Conservation (phyloP, 2,113 vertebrate genomes). For the Leuciscus idus region DNA sequence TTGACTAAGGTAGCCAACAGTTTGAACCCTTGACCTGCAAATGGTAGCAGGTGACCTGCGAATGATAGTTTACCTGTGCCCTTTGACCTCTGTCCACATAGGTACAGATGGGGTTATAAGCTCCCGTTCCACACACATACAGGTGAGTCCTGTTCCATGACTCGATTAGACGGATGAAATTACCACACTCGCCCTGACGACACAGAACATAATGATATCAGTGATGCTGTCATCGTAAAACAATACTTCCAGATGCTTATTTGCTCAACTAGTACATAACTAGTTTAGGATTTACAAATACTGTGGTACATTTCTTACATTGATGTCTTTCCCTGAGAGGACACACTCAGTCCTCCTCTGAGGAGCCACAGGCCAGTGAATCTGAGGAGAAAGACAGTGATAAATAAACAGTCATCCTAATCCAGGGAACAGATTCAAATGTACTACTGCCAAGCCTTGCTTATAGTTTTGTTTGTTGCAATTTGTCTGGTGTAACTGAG, state of each 20-base stretch:
- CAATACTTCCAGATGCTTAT: not conserved
- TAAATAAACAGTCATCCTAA: slow-evolving; percentile 9
- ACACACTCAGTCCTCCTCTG: slow-evolving; percentile 97
- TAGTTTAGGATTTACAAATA: not conserved
- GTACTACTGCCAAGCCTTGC: not conserved
- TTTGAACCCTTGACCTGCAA: slow-evolving; percentile 28
- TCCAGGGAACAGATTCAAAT: not conserved
- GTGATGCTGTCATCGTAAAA: not conserved
- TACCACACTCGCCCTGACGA: slow-evolving; percentile 93
- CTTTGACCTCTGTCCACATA: slow-evolving; percentile 94
- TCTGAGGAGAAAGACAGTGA: slow-evolving; percentile 73
- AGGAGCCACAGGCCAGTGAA: slow-evolving; percentile 92
- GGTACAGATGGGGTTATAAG: slow-evolving; percentile 97
- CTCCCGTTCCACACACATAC: slow-evolving; percentile 95
- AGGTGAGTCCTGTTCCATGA: slow-evolving; percentile 98
- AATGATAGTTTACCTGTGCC: slow-evolving; percentile 86
- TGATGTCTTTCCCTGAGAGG: slow-evolving; percentile 93
- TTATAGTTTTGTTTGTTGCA: not conserved
- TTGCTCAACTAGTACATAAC: not conserved
- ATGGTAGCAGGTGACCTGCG: slow-evolving; percentile 11
- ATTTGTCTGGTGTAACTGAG: not conserved
- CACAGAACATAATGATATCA: slow-evolving; percentile 12
- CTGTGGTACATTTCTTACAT: slow-evolving; percentile 80
- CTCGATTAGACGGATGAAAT: slow-evolving; percentile 98
- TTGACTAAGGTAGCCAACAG: slow-evolving; percentile 19